Base-by-base conservation (phyloP, 2,113 vertebrate genomes). In the Phainopepla nitens region DNA sequence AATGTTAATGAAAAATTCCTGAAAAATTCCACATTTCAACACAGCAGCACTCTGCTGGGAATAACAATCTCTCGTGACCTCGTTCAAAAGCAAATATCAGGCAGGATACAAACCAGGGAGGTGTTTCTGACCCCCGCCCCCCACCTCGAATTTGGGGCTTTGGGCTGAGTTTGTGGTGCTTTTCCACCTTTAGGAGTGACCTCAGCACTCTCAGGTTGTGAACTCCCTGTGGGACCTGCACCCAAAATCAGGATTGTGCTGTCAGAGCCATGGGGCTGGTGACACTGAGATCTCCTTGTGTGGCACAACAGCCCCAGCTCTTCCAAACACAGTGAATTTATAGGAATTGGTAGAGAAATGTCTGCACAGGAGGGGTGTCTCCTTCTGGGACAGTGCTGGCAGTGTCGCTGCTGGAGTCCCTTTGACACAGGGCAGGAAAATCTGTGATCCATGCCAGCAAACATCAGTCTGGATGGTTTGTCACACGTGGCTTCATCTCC, bases 1-100 rank as follows among this genome's bases (percentile, higher is more conserved):
- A 96, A 95, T 1, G 4, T 77, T 97, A 97, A 97, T 96, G 96
- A 96, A 96, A 96, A 97, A 97, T 97, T 97, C 96, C 94, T 97
- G 89, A 96, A 87, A 89, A 96, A 96, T 95, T 96, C 96, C 94
- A 49, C 87, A 80, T 94, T 94, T 96, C 95, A 89, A 73, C 92
- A 70, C 35, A 33, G 90, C 78, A 89, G 7, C 29, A 8, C 58
- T 96, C 82, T 80, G 83, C 65, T 94, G 90, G 94, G 77, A 95
- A 96, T 94, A 92, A 87, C 61, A 95, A 81, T 72, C 70, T 80
- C 86, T 42, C 2, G 15, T 93, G 96, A 72, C 77, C 83, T 65
- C 1, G 8, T 80, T 85, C 68, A 62, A 66, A 90, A 71, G 82
- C 42, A 85, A 71, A 27, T 42, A 83, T 8, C 0, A 0, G 60